These are phyloP conservation scores for Trichomalopsis sarcophagae DNA, from an alignment of 1,140 invertebrate genomes.

Conservation along the genomic window DNA sequence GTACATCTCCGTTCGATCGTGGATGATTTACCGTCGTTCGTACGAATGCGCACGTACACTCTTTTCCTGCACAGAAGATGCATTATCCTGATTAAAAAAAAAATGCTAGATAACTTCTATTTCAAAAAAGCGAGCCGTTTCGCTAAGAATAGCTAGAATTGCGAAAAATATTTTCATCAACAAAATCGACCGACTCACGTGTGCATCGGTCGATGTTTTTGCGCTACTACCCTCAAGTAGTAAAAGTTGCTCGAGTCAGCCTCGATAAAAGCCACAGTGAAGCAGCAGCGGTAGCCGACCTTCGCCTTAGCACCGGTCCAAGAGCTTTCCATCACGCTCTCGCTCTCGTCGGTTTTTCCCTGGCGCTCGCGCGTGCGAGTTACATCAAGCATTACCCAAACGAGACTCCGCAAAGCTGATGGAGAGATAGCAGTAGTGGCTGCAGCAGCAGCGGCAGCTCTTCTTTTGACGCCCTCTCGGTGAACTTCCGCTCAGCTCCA, in stretches of 20 bases:
- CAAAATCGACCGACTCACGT: not conserved
- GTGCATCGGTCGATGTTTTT: not conserved
- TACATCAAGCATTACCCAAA: conserved; percentile 3
- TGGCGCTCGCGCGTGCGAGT: not conserved
- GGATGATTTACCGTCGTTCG: not conserved
- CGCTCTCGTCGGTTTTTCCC: not conserved
- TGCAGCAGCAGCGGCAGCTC: not conserved
- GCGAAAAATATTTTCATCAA: not conserved
- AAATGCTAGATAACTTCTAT: not conserved
- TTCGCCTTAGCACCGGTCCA: not conserved
- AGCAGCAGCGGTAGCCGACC: not conserved
- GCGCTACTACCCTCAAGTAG: not conserved
- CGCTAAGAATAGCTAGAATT: not conserved
- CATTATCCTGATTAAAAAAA: not conserved
- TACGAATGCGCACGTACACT: not conserved
- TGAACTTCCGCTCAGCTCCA: not conserved
- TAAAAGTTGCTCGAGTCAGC: conserved; percentile 21
- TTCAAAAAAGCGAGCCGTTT: not conserved
- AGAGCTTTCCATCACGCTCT: not conserved
- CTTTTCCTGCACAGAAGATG: not conserved
- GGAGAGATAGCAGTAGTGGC: not conserved
- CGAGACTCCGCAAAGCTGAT: not conserved
- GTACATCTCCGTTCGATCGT: not conserved
- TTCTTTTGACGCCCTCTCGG: conserved; percentile 21
- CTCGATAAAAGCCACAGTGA: not conserved